Base-by-base conservation (phyloP, 2,113 vertebrate genomes). In the Petaurus breviceps region DNA sequence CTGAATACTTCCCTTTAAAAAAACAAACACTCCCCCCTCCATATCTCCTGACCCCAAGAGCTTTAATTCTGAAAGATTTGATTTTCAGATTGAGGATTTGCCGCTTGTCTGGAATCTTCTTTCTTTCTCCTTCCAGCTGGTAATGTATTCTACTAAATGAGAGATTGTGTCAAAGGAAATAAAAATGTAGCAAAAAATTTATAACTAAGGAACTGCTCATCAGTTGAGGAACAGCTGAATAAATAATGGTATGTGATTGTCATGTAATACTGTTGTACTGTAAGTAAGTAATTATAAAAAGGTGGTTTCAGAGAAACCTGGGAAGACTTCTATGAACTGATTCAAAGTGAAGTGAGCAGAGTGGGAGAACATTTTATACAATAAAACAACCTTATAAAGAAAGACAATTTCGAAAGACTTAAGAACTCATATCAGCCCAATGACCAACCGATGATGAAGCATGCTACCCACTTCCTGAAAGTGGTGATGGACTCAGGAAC, bases 61-160 rank as follows among this genome's bases (percentile, higher is more conserved):
- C 93, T 43, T 19, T 61, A 49, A 49, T 55, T 51, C 16, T 84
- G 55, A 92, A 92, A 52, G 46, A 57, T 23, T 22, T 55, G 12
- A n/a, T 91, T n/a, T 96, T 84, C 90, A 77, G 53, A 92, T 52
- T 28, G 51, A 95, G 26, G 19, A n/a, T 28, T 77, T 91, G 31
- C 22, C 55, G n/a, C 1, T 1, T 49, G 14, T 93, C 47, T 54
- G 14, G 9, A 92, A 89, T 50, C 49, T 84, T 8, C 31, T 14
- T 49, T 46, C 90, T 90, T 3, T 95, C 51, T 91, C 91, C 91
- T 90, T 92, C 90, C 37, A 55, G 6, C 23, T 92, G 23, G 10
- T 12, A 22, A 61, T 10, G 43, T 46, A 1, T 26, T 91, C 95
- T 37, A 24, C 28, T 43, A 92, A 96, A 37, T 10, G 22, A 93